phyloP scores from a whole-genome alignment of 2,797 vertebrate species.

The Alosa sapidissima region DNA sequence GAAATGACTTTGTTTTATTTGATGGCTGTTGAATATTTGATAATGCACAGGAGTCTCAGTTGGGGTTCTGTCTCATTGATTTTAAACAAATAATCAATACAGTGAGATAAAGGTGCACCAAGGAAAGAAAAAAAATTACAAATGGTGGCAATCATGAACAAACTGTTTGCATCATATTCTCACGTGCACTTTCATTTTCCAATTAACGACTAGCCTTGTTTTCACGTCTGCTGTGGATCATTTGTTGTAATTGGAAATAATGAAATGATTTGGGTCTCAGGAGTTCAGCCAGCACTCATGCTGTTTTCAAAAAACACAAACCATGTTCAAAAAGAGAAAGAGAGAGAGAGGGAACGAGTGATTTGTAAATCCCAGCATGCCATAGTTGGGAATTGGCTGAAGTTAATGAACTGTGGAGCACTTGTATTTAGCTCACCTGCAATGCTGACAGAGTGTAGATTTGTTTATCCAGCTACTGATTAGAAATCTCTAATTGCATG shows the following conservation, averaged over 20 bases:
- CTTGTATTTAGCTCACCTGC: slow-evolving; percentile 57
- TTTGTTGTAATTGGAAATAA: slow-evolving; percentile 43
- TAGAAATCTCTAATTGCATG: slow-evolving; percentile 67
- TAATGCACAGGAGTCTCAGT: slow-evolving; percentile 38
- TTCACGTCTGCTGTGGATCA: slow-evolving; percentile 34
- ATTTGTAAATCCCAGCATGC: slow-evolving; percentile 35
- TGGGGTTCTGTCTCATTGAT: slow-evolving; percentile 39
- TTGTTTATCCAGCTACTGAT: slow-evolving; percentile 52
- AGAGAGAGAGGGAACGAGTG: neutral
- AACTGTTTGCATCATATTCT: slow-evolving; percentile 29
- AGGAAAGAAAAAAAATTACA: slow-evolving; percentile 38
- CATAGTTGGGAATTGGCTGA: slow-evolving; percentile 24
- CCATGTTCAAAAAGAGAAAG: slow-evolving; percentile 9
- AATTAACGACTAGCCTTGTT: slow-evolving; percentile 40
- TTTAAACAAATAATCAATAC: slow-evolving; percentile 53
- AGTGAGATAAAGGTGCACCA: slow-evolving; percentile 32
- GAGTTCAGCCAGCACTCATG: slow-evolving; percentile 36
- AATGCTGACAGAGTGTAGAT: slow-evolving; percentile 58
- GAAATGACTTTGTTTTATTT: slow-evolving; percentile 37
- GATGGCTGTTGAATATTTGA: slow-evolving; percentile 46
- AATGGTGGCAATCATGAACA: slow-evolving; percentile 41
- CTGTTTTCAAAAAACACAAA: slow-evolving; percentile 44
- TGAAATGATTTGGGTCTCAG: slow-evolving; percentile 37
- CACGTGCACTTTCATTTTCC: slow-evolving; percentile 41
- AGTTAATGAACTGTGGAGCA: slow-evolving; percentile 61